Evolutionary conservation across 1,140 invertebrate species (phyloP), one percentile per base, ranked within the genome.

Genomic region (Drosophila arizonae): DNA sequence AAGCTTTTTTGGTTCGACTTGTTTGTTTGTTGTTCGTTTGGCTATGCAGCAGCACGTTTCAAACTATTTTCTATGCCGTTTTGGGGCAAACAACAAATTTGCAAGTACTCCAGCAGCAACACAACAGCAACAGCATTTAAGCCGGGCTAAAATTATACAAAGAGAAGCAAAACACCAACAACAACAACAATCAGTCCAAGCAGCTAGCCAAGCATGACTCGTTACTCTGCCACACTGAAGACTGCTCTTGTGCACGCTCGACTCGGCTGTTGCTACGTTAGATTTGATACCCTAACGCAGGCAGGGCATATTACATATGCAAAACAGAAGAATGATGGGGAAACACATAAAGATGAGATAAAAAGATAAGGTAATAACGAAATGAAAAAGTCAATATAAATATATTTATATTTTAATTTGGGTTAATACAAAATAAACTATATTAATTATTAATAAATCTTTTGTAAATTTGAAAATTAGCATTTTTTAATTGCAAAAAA

Each of bases 21-120:
- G 63, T 64, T 72, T 66, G 46, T 72, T 72, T 66, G 45, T 46
- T 15, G 36, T 39, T 39, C 10, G 52, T 52, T 72, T 71, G 62
- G 51, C 68, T 70, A 81, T 86, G 81, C 82, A 72, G 72, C 71
- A 65, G 82, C 81, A 86, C 82, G 79, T 81, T 65, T 81, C 51
- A 30, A 67, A 76, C 79, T 76, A 86, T 81, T 81, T 76, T 87
- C 71, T 21, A 46, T 13, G 17, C 46, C 41, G 21, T 60, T 67
- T 45, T 54, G 41, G 61, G 68, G 55, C 56, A 68, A 72, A 68
- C 70, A 72, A 48, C 58, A 61, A 50, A 72, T 72, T 67, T 72
- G 68, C 68, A 57, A 71, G 52, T 41, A 71, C 64, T 55, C 55
- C 48, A 55, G 56, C 66, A 63, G 67, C 70, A 60, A 72, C 62